These are phyloP conservation scores for Gobius niger DNA, from an alignment of 2,113 vertebrate genomes.

Conservation along the genomic window DNA sequence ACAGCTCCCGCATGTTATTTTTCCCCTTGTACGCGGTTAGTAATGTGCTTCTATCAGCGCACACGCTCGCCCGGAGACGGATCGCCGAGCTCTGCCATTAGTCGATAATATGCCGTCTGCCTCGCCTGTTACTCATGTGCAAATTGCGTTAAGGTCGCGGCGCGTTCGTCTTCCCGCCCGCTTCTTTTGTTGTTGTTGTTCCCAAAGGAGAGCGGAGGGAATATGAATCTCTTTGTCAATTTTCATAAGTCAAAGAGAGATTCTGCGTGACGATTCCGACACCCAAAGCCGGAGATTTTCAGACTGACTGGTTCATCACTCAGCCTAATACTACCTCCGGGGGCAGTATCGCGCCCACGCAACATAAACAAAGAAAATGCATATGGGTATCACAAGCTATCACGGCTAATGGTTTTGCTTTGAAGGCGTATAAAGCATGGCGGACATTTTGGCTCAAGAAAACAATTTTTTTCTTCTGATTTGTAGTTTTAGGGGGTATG, in stretches of 20 bases:
- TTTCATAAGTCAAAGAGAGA: conserved; percentile 36
- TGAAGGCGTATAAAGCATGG: conserved; percentile 10
- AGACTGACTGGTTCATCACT: conserved; percentile 61
- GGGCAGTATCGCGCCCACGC: conserved; percentile 46
- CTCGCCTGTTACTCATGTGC: conserved; percentile 72
- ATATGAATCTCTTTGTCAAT: conserved; percentile 56
- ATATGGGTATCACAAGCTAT: conserved; percentile 57
- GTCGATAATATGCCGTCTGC: conserved; percentile 73
- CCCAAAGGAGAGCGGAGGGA: conserved; percentile 38
- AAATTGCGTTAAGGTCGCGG: conserved; percentile 71
- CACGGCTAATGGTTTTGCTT: conserved; percentile 27
- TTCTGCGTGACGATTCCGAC: conserved; percentile 34
- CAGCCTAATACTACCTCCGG: conserved; percentile 57
- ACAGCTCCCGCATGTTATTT: conserved; percentile 14
- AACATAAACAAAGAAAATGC: conserved; percentile 52
- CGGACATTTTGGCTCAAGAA: conserved; percentile 17
- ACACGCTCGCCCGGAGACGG: conserved; percentile 65
- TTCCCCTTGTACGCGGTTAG: conserved; percentile 8
- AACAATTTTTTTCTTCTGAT: neutral
- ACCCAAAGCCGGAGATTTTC: conserved; percentile 53
- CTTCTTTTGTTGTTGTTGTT: conserved; percentile 34
- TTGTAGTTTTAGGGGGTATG: neutral
- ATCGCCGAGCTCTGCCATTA: conserved; percentile 71
- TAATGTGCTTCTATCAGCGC: conserved; percentile 72
- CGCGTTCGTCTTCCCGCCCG: conserved; percentile 63